Conservation (phyloP, 2,113 vertebrate species). For the Mungos mungo region DNA sequence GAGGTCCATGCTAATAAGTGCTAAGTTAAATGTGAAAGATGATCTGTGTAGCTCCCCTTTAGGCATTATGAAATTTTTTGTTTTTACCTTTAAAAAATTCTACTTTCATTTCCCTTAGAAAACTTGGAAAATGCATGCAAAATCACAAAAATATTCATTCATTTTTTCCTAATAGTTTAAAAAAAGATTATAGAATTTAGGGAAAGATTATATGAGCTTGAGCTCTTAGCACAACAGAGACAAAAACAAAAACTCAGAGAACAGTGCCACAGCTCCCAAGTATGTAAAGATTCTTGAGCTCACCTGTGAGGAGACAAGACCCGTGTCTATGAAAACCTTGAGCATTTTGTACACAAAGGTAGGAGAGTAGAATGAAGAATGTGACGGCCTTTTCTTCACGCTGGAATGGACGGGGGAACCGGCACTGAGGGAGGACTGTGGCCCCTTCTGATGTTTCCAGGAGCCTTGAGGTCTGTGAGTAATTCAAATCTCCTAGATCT, state of each 20-base stretch:
- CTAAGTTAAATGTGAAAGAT: not conserved
- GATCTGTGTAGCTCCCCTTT: not conserved
- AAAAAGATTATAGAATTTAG: not conserved
- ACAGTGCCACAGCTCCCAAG: not conserved
- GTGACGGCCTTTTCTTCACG: not conserved
- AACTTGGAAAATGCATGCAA: not conserved
- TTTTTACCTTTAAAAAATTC: not conserved
- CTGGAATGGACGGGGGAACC: not conserved
- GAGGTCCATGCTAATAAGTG: not conserved
- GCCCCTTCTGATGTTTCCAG: not conserved
- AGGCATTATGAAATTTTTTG: not conserved
- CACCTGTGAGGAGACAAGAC: not conserved
- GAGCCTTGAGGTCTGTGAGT: not conserved
- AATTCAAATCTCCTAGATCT: not conserved
- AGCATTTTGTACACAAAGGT: not conserved
- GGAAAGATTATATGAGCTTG: not conserved
- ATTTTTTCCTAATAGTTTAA: not conserved
- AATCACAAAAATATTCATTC: not conserved
- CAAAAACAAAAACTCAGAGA: not conserved
- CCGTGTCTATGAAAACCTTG: not conserved
- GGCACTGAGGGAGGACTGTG: not conserved
- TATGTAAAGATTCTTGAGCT: not conserved
- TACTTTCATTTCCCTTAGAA: conserved; percentile 14
- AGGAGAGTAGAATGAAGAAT: not conserved
- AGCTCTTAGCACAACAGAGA: not conserved